phyloP scores from a whole-genome alignment of 2,113 vertebrate genomes.

The Rutilus rutilus region DNA sequence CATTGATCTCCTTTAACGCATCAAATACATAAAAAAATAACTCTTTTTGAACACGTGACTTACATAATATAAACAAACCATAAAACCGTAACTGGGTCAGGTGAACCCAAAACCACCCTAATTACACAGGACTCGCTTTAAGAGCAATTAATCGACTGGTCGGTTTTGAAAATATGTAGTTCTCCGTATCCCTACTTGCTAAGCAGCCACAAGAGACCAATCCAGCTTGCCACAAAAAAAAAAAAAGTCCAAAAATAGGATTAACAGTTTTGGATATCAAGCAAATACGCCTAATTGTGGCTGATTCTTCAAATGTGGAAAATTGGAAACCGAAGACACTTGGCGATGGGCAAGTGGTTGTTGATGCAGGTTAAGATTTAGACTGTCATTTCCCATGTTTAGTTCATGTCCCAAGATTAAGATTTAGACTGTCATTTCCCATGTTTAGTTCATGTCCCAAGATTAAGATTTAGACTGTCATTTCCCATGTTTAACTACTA shows the following conservation, averaged over 20 bases:
- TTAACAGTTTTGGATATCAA: not conserved
- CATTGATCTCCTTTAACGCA: too few species aligned
- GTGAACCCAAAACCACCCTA: not conserved
- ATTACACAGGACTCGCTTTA: not conserved
- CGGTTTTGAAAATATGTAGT: not conserved
- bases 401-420: too few species aligned
- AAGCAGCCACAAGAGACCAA: not conserved
- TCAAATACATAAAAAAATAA: too few species aligned
- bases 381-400: not conserved
- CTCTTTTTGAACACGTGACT: too few species aligned
- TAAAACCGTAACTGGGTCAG: not conserved
- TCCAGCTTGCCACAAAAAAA: not conserved
- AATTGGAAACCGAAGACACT: not conserved
- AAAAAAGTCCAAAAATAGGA: not conserved
- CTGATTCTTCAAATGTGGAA: not conserved
- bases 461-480: not conserved
- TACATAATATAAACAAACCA: too few species aligned
- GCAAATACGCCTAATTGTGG: not conserved
- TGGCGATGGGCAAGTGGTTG: not conserved
- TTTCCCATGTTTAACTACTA: constrained; percentile 26
- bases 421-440: not conserved
- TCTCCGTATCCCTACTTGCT: not conserved
- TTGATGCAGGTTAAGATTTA: constrained; percentile 6
- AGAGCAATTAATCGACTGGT: not conserved
- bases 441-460: too few species aligned